phyloP scores from a whole-genome alignment of 2,888 invertebrate genomes.

The Papilio elwesi region DNA sequence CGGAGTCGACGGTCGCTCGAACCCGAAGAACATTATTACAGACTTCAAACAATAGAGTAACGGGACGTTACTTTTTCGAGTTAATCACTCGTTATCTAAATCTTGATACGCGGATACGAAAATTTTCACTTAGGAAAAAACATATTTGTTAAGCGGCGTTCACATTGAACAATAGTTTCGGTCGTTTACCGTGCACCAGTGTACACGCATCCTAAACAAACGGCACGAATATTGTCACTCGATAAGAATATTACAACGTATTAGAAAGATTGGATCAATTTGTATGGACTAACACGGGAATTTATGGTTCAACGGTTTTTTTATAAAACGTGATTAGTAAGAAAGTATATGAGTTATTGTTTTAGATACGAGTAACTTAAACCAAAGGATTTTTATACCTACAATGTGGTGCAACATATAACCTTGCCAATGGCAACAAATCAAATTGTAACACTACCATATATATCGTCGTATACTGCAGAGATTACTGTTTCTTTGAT shows the following conservation, averaged over 20 bases:
- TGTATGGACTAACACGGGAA: too few relatives aligned
- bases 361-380: too few relatives aligned
- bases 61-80: slow-evolving; percentile 50
- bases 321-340: too few relatives aligned
- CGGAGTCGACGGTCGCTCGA: slow-evolving; percentile 43
- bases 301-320: too few relatives aligned
- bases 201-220: slow-evolving; percentile 8
- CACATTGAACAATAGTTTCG: slow-evolving; percentile 31
- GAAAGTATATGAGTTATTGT: too few relatives aligned
- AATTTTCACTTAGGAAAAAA: slow-evolving; percentile 41
- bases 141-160: slow-evolving; percentile 32
- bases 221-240: not conserved
- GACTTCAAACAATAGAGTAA: slow-evolving; percentile 54
- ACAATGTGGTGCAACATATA: too few relatives aligned
- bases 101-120: slow-evolving; percentile 40
- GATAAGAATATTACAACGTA: not conserved
- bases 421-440: too few relatives aligned
- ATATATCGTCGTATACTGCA: too few relatives aligned
- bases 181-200: not conserved
- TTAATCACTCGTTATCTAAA: slow-evolving; percentile 44
- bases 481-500: too few relatives aligned
- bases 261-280: too few relatives aligned
- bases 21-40: slow-evolving; percentile 48
- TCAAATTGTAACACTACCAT: too few relatives aligned
- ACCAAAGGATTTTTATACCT: too few relatives aligned